Evolutionary conservation across 2,797 vertebrate species (phyloP).

Genomic region (Choloepus didactylus): DNA sequence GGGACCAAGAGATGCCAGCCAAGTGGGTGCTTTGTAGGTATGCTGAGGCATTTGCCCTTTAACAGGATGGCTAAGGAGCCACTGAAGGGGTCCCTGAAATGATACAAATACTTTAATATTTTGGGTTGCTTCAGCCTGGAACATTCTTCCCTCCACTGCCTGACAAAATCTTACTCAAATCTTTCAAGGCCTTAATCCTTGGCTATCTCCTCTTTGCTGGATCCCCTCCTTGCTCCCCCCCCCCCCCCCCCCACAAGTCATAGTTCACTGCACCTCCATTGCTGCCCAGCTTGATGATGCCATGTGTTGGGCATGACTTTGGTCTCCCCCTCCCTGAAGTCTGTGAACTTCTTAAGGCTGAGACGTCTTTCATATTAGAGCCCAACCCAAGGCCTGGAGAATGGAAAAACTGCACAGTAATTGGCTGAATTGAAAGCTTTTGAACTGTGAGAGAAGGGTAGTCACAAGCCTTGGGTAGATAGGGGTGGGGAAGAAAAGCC

Average conservation of each 20-base stretch:
- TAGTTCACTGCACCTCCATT: not conserved
- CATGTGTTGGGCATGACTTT: not conserved
- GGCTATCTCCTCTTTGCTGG: not conserved
- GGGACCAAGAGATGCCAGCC: not conserved
- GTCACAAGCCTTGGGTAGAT: not conserved
- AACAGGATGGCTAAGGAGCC: not conserved
- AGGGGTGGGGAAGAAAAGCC: not conserved
- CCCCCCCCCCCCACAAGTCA: not conserved
- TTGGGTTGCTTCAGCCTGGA: not conserved
- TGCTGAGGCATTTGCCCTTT: not conserved
- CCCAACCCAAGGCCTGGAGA: not conserved
- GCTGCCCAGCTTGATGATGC: not conserved
- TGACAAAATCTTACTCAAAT: conserved; percentile 20
- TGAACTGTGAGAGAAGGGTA: conserved; percentile 14
- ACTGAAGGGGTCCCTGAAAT: not conserved
- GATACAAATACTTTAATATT: not conserved
- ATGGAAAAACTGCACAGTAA: conserved; percentile 14
- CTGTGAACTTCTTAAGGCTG: not conserved
- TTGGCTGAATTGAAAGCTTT: conserved; percentile 2
- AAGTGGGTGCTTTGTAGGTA: conserved; percentile 24
- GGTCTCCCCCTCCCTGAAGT: not conserved
- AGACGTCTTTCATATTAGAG: conserved; percentile 24
- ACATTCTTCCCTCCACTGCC: not conserved
- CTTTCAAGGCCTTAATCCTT: conserved; percentile 32
- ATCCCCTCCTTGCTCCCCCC: not conserved